phyloP scores from a whole-genome alignment of 2,888 invertebrate genomes.

The Philaethria dido region DNA sequence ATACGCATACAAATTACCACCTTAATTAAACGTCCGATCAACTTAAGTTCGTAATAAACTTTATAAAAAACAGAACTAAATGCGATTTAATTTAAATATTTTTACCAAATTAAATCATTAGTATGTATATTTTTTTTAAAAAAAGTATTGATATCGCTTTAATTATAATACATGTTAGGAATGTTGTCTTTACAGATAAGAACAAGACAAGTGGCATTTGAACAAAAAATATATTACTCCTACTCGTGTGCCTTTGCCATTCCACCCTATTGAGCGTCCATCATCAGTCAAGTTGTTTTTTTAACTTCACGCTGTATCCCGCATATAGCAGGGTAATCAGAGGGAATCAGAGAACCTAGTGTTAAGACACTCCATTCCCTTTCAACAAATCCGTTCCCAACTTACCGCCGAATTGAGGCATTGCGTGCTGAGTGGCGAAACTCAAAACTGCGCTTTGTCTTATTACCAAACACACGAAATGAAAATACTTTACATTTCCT shows the following conservation, averaged over 20 bases:
- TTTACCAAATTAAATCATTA: neutral
- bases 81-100: neutral
- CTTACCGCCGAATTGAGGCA: no score
- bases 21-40: neutral
- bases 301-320: no score
- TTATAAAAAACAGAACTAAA: neutral
- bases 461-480: no score
- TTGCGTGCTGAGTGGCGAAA: no score
- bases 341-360: no score
- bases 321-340: no score
- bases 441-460: no score
- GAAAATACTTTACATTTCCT: no score
- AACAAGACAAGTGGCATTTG: constrained; percentile 3
- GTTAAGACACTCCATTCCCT: no score
- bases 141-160: neutral
- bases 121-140: neutral
- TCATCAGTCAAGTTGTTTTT: constrained; percentile 11
- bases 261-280: neutral
- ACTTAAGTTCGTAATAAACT: neutral
- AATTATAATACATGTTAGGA: constrained; percentile 9
- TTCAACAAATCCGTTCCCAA: no score
- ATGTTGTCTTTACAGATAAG: constrained; percentile 11
- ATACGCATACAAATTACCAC: neutral
- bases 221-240: neutral
- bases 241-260: neutral